A percentile compares a stretch with the other conserved stretches of the same genome.
phyloP scores from a whole-genome alignment of 2,113 vertebrate species.

The Proteles cristata region DNA sequence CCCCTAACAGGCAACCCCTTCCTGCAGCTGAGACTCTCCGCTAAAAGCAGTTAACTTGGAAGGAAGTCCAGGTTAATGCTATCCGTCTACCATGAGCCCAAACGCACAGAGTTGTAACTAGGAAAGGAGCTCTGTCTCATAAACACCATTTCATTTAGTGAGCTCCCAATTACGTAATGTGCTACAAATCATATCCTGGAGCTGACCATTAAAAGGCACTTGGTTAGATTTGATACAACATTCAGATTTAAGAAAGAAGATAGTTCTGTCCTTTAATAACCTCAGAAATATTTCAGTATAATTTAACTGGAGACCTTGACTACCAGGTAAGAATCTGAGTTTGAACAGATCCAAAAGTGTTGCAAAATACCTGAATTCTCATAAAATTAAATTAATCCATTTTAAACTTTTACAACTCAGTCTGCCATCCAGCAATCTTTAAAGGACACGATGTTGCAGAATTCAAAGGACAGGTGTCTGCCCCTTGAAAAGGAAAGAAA shows the following conservation, averaged over 20 bases:
- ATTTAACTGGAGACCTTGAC: background rate
- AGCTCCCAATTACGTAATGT: background rate
- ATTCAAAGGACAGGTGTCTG: background rate
- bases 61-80: fast-evolving
- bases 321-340: background rate
- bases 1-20: background rate
- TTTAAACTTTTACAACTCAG: background rate
- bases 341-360: background rate
- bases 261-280: background rate
- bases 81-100: background rate
- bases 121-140: background rate
- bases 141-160: background rate
- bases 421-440: background rate
- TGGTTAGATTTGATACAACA: background rate
- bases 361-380: background rate
- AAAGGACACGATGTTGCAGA: background rate
- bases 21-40: background rate
- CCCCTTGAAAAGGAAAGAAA: background rate
- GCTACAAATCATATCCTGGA: fast-evolving
- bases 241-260: background rate
- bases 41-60: background rate
- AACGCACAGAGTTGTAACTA: background rate
- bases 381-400: background rate
- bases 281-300: background rate
- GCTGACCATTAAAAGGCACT: background rate